Percentiles rank a stretch among this genome's conserved stretches.
Evolutionary conservation across 2,797 vertebrate species (phyloP).

Genomic region (Labeo calbasu): DNA sequence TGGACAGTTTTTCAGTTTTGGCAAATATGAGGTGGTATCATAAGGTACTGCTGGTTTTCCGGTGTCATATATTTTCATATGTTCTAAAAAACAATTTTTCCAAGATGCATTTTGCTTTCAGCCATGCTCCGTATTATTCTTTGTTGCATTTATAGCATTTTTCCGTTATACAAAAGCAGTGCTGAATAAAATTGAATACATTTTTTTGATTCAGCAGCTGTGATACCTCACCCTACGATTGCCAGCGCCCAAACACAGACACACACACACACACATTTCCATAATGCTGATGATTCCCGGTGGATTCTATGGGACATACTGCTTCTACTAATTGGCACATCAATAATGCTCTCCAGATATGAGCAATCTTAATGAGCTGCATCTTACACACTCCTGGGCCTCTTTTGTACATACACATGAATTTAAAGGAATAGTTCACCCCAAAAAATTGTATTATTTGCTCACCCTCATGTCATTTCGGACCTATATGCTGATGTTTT

Average conservation of each 20-base stretch:
- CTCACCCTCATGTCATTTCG: neutral
- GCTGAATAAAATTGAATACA: neutral
- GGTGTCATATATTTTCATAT: neutral
- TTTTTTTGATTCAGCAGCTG: neutral
- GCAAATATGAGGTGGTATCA: constrained; percentile 77
- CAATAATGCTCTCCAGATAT: constrained; percentile 76
- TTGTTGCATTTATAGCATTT: neutral
- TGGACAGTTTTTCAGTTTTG: constrained; percentile 83
- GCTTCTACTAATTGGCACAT: constrained; percentile 82
- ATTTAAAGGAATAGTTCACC: constrained; percentile 26
- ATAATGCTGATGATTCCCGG: constrained; percentile 77
- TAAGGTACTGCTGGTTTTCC: constrained; percentile 32
- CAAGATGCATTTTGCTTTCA: neutral
- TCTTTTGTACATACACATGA: constrained; percentile 16
- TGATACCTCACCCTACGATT: neutral
- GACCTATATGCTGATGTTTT: neutral
- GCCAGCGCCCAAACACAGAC: constrained; percentile 22
- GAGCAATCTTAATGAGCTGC: constrained; percentile 68
- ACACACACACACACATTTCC: constrained; percentile 52
- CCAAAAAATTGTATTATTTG: constrained; percentile 15
- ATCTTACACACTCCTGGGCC: constrained; percentile 71
- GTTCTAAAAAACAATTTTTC: too few relatives aligned
- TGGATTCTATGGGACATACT: constrained; percentile 73
- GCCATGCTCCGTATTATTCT: neutral
- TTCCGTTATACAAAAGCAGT: neutral